Base-by-base conservation (phyloP, 2,113 vertebrate species). In the Bostrychus sinensis region DNA sequence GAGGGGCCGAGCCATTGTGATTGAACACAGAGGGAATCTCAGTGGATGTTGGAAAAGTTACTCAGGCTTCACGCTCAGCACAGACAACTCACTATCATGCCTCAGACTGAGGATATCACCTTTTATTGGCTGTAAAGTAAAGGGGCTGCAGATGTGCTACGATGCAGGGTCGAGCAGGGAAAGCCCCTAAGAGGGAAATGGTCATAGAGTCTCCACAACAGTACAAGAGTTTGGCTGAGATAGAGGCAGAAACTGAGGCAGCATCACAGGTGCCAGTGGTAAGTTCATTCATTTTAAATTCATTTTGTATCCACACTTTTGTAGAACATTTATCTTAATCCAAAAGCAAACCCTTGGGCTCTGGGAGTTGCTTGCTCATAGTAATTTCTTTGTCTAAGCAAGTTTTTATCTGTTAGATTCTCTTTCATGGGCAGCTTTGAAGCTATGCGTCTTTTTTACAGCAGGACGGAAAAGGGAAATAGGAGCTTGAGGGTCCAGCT, bases 161-260 rank as follows among this genome's bases (percentile, higher is more conserved):
- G 85, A 97, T 97, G 96, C 93, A 96, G 89, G 93, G 93, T 82
- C 92, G 93, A 84, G 90, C 90, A 4, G 93, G 77, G 63, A 92
- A 93, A 89, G 90, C 70, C 84, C 81, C 86, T 43, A 96, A 92
- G 68, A 95, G 94, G 84, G 95, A 96, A 66, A 89, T 95, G 88
- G 57, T 92, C 86, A 91, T 94, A 54, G 95, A 95, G 77, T 93
- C 92, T 32, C 90, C 92, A 0, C 91, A 94, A 76, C 93, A 94
- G 76, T 81, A 89, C 78, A 94, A 86, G 76, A 93, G 91, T 87
- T 82, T 91, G 79, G 86, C 91, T 65, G 91, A 90, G 75, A 90
- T 89, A 26, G 95, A 96, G 72, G 80, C 58, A 38, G 94, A 96
- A 68, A 82, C 68, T 1, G 95, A 95, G 57, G 80, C 78, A 60